Conservation (phyloP, 2,888 invertebrate genomes). For the Orchestes rusci region DNA sequence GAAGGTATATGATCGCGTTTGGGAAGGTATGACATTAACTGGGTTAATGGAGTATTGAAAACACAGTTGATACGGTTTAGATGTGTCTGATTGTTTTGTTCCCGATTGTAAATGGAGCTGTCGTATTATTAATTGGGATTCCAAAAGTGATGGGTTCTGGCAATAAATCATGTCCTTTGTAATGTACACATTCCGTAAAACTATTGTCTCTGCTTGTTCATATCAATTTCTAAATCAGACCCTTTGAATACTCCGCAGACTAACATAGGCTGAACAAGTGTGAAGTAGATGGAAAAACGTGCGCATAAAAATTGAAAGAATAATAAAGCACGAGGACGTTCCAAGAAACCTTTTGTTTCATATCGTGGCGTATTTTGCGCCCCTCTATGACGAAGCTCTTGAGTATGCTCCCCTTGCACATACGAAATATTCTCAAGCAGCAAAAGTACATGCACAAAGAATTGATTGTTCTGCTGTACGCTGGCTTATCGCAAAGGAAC, state of each 20-base stretch:
- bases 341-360: conserved; percentile 15
- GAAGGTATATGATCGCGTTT: conserved; percentile 14
- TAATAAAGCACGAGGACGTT: conserved; percentile 18
- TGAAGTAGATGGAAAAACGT: conserved; percentile 15
- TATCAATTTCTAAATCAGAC: conserved; percentile 7
- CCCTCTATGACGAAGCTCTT: conserved; percentile 8
- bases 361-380: conserved; percentile 10
- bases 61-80: not conserved
- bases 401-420: conserved; percentile 19
- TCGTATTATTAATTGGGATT: too few species aligned
- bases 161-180: too few species aligned
- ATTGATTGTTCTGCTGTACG: too few species aligned
- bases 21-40: conserved; percentile 9
- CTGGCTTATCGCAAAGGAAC: too few species aligned
- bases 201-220: too few species aligned
- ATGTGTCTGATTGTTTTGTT: not conserved
- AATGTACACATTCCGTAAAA: too few species aligned
- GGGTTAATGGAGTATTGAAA: not conserved
- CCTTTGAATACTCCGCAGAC: conserved; percentile 7
- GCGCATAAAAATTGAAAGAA: conserved; percentile 22
- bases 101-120: not conserved
- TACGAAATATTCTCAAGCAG: too few species aligned
- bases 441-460: too few species aligned
- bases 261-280: conserved; percentile 8
- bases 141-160: too few species aligned